These are phyloP conservation scores for Struthidea cinerea DNA, from an alignment of 2,113 vertebrate species.

Conservation along the genomic window DNA sequence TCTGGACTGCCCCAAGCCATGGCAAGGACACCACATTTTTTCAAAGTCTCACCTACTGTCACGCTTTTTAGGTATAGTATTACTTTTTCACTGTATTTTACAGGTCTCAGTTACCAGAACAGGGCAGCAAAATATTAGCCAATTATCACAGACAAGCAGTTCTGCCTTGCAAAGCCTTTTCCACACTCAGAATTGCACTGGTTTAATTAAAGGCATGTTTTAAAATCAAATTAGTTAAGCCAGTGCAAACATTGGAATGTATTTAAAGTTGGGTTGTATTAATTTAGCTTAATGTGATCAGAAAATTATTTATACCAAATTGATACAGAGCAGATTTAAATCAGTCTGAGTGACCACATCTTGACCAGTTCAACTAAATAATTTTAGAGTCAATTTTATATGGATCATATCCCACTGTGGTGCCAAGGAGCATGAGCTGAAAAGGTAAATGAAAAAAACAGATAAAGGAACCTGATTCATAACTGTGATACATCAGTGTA, in stretches of 20 bases:
- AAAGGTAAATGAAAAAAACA: neutral
- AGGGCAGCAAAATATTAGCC: neutral
- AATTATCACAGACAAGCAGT: neutral
- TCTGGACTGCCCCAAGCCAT: neutral
- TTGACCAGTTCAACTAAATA: neutral
- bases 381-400: neutral
- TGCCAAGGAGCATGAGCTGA: neutral
- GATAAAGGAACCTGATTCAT: neutral
- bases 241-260: neutral
- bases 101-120: neutral
- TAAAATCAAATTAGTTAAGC: slow-evolving; percentile 15
- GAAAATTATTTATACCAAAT: neutral
- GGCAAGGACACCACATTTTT: neutral
- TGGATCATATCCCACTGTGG: neutral
- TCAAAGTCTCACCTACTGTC: neutral
- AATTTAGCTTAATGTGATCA: slow-evolving; percentile 22
- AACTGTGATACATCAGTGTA: neutral
- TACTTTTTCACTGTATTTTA: neutral
- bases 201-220: slow-evolving; percentile 6
- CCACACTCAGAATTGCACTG: neutral
- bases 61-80: neutral
- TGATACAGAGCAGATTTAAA: neutral
- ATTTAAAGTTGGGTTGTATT: neutral
- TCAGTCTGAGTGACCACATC: neutral
- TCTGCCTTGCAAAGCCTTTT: neutral